A percentile compares a stretch with the other conserved stretches of the same genome.
These are phyloP conservation scores for Perdix hodgsoniae DNA, from an alignment of 2,797 vertebrate species.

Conservation along the genomic window DNA sequence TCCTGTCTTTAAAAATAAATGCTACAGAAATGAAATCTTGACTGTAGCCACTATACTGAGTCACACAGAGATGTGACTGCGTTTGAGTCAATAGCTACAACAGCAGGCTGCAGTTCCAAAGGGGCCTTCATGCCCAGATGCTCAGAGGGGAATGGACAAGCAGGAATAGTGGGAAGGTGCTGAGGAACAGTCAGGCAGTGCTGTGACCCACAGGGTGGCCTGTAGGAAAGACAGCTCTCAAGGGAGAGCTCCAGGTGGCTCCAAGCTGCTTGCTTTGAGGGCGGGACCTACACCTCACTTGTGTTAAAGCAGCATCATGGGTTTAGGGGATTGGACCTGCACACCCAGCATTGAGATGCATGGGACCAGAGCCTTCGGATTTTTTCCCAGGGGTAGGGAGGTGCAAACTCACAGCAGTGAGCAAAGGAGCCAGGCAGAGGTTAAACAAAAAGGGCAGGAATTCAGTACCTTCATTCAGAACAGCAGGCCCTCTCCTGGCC, in stretches of 20 bases:
- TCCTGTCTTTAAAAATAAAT: conserved; percentile 55
- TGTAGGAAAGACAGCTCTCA: not conserved
- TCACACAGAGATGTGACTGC: not conserved
- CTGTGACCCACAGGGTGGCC: not conserved
- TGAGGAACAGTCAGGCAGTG: not conserved
- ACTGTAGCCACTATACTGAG: not conserved
- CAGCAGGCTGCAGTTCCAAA: not conserved
- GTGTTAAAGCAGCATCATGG: fast-evolving
- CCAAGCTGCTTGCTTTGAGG: not conserved
- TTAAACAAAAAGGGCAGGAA: not conserved
- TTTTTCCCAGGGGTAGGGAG: not conserved
- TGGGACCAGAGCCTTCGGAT: not conserved
- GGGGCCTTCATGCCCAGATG: not conserved
- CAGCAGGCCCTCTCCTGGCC: not conserved
- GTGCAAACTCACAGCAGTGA: not conserved
- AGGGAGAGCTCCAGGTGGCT: not conserved
- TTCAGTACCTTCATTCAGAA: not conserved
- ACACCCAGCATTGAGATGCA: fast-evolving
- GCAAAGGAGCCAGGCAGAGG: not conserved
- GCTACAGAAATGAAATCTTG: not conserved
- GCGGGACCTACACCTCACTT: not conserved
- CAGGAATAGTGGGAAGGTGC: not conserved
- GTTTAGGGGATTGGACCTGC: not conserved
- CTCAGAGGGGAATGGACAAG: not conserved
- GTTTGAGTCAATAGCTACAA: conserved; percentile 47